Evolutionary conservation across 1,140 invertebrate species (phyloP), one percentile per base, ranked within the genome.

Genomic region (Protaetia brevitarsis): DNA sequence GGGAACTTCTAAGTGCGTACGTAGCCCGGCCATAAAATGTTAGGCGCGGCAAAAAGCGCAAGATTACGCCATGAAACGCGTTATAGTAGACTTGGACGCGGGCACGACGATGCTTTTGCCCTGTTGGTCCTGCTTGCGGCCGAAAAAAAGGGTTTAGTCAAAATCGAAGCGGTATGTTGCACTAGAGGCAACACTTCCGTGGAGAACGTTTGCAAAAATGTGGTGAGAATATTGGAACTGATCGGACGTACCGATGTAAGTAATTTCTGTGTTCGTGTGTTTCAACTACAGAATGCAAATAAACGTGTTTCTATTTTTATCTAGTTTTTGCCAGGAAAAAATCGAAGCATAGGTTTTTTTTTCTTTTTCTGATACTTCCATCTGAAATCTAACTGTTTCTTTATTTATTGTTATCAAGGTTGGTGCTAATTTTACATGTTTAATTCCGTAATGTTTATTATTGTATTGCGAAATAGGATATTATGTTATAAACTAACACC

Each of bases 71-170:
- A 16, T 51, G 1, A 7, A 51, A 68, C 66, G 36, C 16, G 78
- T 86, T 16, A 83, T 89, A 51, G 74, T 88, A 11, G 87, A 89
- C 69, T 83, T 83, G 31, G 87, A 89, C 75, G 80, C 83, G 19
- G 87, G 87, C 0, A 80, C 82, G 13, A 89, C 71, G 88, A 89
- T 79, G 86, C 86, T 16, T 79, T 86, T 71, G 87, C 86, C 0
- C 69, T 89, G 4, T 73, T 86, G 11, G 69, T 88, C 66, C 71
- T 87, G 1, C 72, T 88, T 0, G 76, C 80, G 13, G 85, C 85
- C 2, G 83, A 87, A 45, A 73, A 79, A 64, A 64, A 74, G 1
- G 73, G 75, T 7, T 67, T 78, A 69, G 69, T 86, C 11, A 76
- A 85, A 66, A 77, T 90, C 4, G 75, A 87, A 64, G 88, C 81